phyloP scores from a whole-genome alignment of 92 coral and sea anemone genomes.

The Zoanthus solanderi region DNA sequence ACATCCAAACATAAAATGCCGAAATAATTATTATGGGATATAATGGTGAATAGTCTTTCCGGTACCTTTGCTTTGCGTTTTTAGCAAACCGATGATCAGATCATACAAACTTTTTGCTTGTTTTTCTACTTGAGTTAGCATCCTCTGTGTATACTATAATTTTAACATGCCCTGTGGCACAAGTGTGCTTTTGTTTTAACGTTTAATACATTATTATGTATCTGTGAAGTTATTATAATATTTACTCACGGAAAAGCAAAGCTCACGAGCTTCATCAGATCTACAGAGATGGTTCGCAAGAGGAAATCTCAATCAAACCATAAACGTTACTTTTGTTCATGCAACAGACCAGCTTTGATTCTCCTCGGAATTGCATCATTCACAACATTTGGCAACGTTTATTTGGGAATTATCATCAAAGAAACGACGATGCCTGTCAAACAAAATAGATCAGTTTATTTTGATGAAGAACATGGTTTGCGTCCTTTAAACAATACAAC shows the following conservation, averaged over 20 bases:
- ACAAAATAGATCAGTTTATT: neutral
- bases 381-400: constrained; percentile 36
- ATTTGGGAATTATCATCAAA: constrained; percentile 36
- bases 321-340: neutral
- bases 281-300: constrained; percentile 8
- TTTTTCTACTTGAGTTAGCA: too few species aligned
- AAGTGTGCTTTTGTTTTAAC: too few species aligned
- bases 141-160: too few species aligned
- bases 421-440: neutral
- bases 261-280: too few species aligned
- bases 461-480: constrained; percentile 21
- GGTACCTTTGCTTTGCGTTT: too few species aligned
- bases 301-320: constrained; percentile 10
- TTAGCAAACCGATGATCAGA: too few species aligned
- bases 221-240: neutral
- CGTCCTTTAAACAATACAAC: neutral
- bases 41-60: too few species aligned
- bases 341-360: constrained; percentile 17
- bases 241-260: neutral
- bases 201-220: too few species aligned
- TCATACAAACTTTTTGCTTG: too few species aligned
- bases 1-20: too few species aligned
- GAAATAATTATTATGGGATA: too few species aligned
- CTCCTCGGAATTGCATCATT: constrained; percentile 15
- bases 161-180: too few species aligned